Evolutionary conservation across 2,113 vertebrate genomes (phyloP).

Genomic region (Benitochromis conjunctus): DNA sequence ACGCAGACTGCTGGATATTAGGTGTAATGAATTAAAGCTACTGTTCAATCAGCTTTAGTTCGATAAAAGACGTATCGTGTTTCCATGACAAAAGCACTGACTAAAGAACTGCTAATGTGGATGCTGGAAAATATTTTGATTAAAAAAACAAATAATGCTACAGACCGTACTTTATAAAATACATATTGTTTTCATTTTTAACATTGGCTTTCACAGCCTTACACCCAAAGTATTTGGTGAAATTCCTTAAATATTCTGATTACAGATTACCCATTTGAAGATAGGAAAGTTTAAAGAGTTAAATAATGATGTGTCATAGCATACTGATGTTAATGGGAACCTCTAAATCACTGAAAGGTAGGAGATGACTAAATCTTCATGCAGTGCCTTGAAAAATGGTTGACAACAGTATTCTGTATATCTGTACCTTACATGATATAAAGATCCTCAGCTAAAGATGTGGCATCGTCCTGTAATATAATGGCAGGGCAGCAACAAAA

Average conservation of each 20-base stretch:
- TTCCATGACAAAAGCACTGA: background rate
- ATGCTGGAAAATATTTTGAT: no score
- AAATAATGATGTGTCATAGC: background rate
- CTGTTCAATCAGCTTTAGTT: background rate
- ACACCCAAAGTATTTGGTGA: background rate
- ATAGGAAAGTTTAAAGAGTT: background rate
- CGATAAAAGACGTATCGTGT: background rate
- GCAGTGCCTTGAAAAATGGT: background rate
- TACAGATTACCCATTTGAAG: background rate
- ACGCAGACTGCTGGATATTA: background rate
- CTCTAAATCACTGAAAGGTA: background rate
- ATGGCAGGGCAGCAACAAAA: background rate
- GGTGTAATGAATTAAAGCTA: background rate
- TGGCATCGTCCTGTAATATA: background rate
- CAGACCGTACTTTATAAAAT: background rate
- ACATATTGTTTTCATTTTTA: background rate
- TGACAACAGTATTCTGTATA: background rate
- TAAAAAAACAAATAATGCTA: background rate
- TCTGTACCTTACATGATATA: background rate
- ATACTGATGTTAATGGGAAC: background rate
- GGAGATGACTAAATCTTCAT: background rate
- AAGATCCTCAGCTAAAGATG: background rate
- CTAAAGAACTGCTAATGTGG: background rate
- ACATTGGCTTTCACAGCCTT: background rate
- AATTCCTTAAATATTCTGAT: background rate